Percentiles rank a stretch among this genome's conserved stretches.
Conservation (phyloP, 2,888 invertebrate species). For the Orthosia gothica region DNA sequence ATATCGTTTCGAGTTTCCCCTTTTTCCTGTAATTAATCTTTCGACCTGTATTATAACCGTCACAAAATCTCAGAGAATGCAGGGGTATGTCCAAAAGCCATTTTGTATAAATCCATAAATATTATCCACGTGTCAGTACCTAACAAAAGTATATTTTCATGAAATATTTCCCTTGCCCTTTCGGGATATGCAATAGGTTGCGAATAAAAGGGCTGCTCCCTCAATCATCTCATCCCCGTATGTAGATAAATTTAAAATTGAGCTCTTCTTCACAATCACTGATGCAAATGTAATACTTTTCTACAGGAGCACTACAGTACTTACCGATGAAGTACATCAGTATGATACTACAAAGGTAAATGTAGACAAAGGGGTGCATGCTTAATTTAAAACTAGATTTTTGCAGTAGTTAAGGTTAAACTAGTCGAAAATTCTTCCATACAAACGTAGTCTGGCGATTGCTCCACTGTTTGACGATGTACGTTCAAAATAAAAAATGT, state of each 20-base stretch:
- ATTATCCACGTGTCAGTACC: slow-evolving; percentile 62
- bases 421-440: too few relatives aligned
- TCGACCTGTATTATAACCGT: background rate
- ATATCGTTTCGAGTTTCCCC: slow-evolving; percentile 5
- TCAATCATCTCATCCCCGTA: slow-evolving; percentile 63
- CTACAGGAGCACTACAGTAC: slow-evolving; percentile 1
- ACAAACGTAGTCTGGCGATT: too few relatives aligned
- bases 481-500: too few relatives aligned
- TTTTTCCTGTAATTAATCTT: slow-evolving; percentile 15
- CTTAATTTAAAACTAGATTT: slow-evolving; percentile 20
- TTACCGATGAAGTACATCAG: background rate
- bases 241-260: slow-evolving; percentile 58
- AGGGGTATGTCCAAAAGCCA: slow-evolving; percentile 28
- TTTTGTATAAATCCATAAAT: slow-evolving; percentile 60
- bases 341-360: slow-evolving; percentile 26
- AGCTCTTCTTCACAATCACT: slow-evolving; percentile 58
- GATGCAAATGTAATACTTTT: slow-evolving; percentile 47
- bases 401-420: too few relatives aligned
- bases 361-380: slow-evolving; percentile 7
- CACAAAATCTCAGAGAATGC: slow-evolving; percentile 22
- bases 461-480: too few relatives aligned
- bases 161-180: slow-evolving; percentile 62
- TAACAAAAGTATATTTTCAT: slow-evolving; percentile 69
- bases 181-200: slow-evolving; percentile 50
- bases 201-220: slow-evolving; percentile 58